Evolutionary conservation across 2,888 invertebrate genomes (phyloP), one percentile per base, ranked within the genome.

Genomic region (Lepas anatifera): DNA sequence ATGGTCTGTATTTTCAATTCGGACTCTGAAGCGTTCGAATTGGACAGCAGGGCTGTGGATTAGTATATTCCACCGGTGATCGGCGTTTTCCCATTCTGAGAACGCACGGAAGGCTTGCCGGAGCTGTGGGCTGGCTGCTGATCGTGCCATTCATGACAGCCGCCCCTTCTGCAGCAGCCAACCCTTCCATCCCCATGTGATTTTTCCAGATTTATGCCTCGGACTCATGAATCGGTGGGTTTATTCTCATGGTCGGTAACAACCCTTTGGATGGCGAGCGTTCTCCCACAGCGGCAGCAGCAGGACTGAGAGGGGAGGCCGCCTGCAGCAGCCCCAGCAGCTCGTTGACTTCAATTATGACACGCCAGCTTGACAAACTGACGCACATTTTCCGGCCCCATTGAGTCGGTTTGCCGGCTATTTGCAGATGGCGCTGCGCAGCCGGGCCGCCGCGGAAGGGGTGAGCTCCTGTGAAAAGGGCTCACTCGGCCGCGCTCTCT

Each of bases 281-380:
- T 7, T 32, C 35, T 32, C 58, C 58, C 58, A 58, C 32, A 22
- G 58, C 10, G 32, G 25, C 35, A 4, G 35, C 52, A 7, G 32
- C 10, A 16, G 32, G 58, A 35, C 35, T 32, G n/a, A 58, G 35
- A 35, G 58, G 58, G 58, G 16, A 32, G 58, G 22, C 1, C 58
- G 22, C 22, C 7, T 10, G 32, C 58, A 22, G 22, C 32, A 7
- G 11, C 32, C 58, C 32, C 16, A 16, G 22, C 6, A 18, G 35
- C 58, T 58, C 58, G 58, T 58, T 58, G 58, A 58, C 58, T 58
- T 58, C 58, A 58, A 58, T 58, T 58, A 58, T 58, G 35, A 22
- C 22, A 35, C 35, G 58, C 58, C 32, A 16, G 22, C 35, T 58
- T 58, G 58, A 58, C 35, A 35, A 58, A 58, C 58, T 58, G 58